A percentile compares a stretch with the other conserved stretches of the same genome.
These are phyloP conservation scores for Lathamus discolor DNA, from an alignment of 2,113 vertebrate species.

Conservation along the genomic window DNA sequence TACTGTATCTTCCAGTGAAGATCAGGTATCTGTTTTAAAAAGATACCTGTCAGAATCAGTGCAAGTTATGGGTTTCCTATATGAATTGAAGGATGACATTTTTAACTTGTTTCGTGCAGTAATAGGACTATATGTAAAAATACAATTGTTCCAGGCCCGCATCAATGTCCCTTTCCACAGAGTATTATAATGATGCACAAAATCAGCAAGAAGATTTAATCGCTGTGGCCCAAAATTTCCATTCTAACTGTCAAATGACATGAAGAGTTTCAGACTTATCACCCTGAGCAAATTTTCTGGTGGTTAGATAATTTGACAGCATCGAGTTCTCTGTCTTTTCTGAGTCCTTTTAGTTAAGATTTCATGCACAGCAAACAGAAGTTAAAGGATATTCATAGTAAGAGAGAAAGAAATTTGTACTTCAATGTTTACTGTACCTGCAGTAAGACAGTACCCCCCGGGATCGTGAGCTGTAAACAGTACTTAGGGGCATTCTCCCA, in stretches of 20 bases:
- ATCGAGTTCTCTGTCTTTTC: neutral
- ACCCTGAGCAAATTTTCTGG: neutral
- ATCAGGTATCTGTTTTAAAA: neutral
- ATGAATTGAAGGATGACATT: neutral
- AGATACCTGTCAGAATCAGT: neutral
- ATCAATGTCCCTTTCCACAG: neutral
- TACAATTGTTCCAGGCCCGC: rapidly evolving
- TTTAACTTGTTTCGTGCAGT: neutral
- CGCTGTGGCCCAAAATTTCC: neutral
- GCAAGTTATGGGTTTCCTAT: neutral
- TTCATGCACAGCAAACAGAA: neutral
- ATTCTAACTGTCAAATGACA: neutral
- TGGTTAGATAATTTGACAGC: neutral
- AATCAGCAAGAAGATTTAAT: neutral
- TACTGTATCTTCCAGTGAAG: neutral
- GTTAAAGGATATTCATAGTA: neutral
- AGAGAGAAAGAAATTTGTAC: neutral
- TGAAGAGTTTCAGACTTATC: neutral
- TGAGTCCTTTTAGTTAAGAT: neutral
- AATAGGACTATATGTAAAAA: neutral
- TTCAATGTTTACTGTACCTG: conserved; percentile 82
- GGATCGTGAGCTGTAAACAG: conserved; percentile 98
- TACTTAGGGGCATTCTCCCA: conserved; percentile 99
- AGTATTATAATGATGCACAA: neutral
- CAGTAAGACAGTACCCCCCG: conserved; percentile 92